Evolutionary conservation across 2,888 invertebrate genomes (phyloP).

Genomic region (Blera fallax): DNA sequence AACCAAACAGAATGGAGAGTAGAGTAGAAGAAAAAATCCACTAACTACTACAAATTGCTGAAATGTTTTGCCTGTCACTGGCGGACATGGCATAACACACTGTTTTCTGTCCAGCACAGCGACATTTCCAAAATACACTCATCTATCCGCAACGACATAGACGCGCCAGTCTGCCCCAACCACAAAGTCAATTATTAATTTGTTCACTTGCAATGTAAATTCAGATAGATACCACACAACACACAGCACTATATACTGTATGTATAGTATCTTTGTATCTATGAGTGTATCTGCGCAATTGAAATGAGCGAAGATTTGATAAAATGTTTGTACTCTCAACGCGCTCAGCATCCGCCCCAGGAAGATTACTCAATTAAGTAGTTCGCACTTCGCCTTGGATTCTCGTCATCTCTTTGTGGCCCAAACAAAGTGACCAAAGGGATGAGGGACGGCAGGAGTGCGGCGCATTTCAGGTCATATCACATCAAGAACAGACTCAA

Average conservation of each 20-base stretch:
- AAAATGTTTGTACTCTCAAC: slow-evolving; percentile 61
- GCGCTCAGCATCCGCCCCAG: slow-evolving; percentile 34
- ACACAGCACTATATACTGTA: background rate
- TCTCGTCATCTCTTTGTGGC: background rate
- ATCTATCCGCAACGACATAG: background rate
- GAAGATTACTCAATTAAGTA: slow-evolving; percentile 69
- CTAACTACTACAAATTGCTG: slow-evolving; percentile 54
- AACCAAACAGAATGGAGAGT: background rate
- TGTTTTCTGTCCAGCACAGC: slow-evolving; percentile 41
- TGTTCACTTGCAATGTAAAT: slow-evolving; percentile 44
- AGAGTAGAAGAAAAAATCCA: slow-evolving; percentile 5
- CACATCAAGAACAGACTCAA: slow-evolving; percentile 53
- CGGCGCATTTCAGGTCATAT: slow-evolving; percentile 44
- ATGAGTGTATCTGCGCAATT: slow-evolving; percentile 53
- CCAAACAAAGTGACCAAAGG: background rate
- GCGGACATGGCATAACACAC: slow-evolving; percentile 50
- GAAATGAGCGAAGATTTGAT: slow-evolving; percentile 57
- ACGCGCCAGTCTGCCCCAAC: background rate
- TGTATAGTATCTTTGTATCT: slow-evolving; percentile 6
- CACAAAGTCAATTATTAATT: slow-evolving; percentile 49
- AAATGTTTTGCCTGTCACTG: slow-evolving; percentile 49
- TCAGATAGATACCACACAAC: background rate
- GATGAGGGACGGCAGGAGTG: background rate
- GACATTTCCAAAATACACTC: slow-evolving; percentile 20
- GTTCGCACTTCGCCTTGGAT: slow-evolving; percentile 56